Evolutionary conservation across 1,140 invertebrate genomes (phyloP).

Genomic region (Aphelenchoides fujianensis): DNA sequence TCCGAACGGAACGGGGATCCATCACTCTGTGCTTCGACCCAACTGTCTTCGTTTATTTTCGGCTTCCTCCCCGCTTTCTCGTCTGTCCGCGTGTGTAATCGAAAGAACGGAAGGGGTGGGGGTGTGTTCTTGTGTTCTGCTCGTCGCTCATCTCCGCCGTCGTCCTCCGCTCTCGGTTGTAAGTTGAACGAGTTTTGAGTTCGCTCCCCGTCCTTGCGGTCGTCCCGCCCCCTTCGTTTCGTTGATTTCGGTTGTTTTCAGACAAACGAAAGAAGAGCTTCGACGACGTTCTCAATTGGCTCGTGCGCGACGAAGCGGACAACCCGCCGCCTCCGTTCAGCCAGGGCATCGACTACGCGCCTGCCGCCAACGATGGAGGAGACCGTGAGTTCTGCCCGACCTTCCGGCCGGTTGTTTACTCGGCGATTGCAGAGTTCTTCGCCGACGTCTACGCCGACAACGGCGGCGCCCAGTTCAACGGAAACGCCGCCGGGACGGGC

Average conservation of each 20-base stretch:
- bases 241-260: slow-evolving; percentile 33
- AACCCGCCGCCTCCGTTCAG: slow-evolving; percentile 33
- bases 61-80: neutral
- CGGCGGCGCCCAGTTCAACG: no score
- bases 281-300: slow-evolving; percentile 56
- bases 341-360: slow-evolving; percentile 17
- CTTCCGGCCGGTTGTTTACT: no score
- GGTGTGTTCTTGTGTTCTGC: neutral
- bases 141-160: neutral
- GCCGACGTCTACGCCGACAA: slow-evolving; percentile 10
- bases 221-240: slow-evolving; percentile 17
- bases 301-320: slow-evolving; percentile 52
- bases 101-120: neutral
- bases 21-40: neutral
- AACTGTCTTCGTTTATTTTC: neutral
- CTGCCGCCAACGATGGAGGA: slow-evolving; percentile 16
- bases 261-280: slow-evolving; percentile 48
- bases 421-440: slow-evolving; percentile 20
- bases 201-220: slow-evolving; percentile 11
- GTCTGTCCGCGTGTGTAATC: neutral
- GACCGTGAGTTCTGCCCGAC: neutral
- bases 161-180: neutral
- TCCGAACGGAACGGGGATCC: neutral
- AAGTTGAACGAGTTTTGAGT: neutral
- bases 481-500: neutral